A percentile compares a stretch with the other conserved stretches of the same genome.
phyloP scores from a whole-genome alignment of 1,140 invertebrate genomes.

The Trichoplusia ni region DNA sequence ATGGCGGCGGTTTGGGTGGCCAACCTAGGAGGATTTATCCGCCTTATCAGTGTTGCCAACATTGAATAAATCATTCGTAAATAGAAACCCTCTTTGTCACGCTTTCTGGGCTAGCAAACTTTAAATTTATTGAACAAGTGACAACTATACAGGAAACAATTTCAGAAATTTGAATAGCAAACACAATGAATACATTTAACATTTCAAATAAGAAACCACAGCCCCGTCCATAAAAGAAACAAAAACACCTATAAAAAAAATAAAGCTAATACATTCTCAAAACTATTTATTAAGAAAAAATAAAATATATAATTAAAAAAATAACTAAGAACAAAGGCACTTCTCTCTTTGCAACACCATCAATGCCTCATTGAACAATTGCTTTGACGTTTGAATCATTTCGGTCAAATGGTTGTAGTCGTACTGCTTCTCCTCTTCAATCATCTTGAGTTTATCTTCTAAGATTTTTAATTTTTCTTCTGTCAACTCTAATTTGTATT shows the following conservation, averaged over 20 bases:
- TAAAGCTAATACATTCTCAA: too few species aligned
- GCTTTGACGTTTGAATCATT: slow-evolving; percentile 76
- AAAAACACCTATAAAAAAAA: too few species aligned
- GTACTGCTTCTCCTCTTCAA: slow-evolving; percentile 75
- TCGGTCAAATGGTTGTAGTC: slow-evolving; percentile 71
- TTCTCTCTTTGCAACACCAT: slow-evolving; percentile 70
- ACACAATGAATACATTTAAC: too few species aligned
- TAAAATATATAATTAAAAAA: slow-evolving; percentile 32
- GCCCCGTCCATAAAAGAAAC: too few species aligned
- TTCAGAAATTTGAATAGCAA: too few species aligned
- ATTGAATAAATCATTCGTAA: background rate
- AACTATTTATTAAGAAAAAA: slow-evolving; percentile 34
- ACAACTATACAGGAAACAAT: too few species aligned
- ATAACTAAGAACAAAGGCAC: slow-evolving; percentile 58
- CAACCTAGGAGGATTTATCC: slow-evolving; percentile 15
- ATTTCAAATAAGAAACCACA: too few species aligned
- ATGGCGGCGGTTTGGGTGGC: slow-evolving; percentile 70
- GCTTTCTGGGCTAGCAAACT: too few species aligned
- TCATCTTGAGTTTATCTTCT: slow-evolving; percentile 76
- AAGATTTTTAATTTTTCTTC: slow-evolving; percentile 76
- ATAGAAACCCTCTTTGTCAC: too few species aligned
- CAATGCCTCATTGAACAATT: slow-evolving; percentile 73
- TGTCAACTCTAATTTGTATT: slow-evolving; percentile 68
- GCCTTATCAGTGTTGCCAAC: background rate
- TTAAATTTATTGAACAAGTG: too few species aligned